Evolutionary conservation across 2,888 invertebrate species (phyloP), one percentile per base, ranked within the genome.

Genomic region (Embidobia sp.): DNA sequence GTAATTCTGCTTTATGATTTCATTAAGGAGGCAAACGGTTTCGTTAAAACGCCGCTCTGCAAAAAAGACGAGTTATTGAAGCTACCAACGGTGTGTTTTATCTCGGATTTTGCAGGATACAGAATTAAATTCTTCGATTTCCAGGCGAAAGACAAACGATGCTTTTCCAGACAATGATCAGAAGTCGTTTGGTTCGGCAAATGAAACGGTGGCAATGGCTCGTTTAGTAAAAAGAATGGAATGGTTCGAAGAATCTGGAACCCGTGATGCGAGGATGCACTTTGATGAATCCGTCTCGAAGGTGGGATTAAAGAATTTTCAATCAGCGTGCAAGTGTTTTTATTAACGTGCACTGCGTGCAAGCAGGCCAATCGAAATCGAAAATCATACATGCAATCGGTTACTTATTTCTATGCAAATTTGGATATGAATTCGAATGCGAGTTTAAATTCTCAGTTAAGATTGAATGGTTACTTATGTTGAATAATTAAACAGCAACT

Each of bases 1-100:
- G 40, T 40, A 40, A 55, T 55, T 55, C 13, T 5, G 11, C 18
- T 55, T 55, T 40, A 40, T 33, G 31, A 33, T 44, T 33, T 29
- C 33, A 33, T 44, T 59, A 44, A 19, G 18, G 31, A 26, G 11
- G 13, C n/a, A 7, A 31, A 31, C 5, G 26, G 1, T 35, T 53
- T 10, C 19, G 49, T 33, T 49, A 31, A 49, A 49, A 18, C 19
- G 35, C 11, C 15, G 8, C 4, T 22, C 22, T 6, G 22, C 22
- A 22, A 22, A 22, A 22, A 22, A 22, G 6, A 22, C 6, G 6
- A 6, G 40, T 59, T 59, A 42, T 59, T 44, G 42, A 26, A 42
- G 42, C 6, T 55, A 11, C 26, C 16, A 27, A 19, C 13, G 10
- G 26, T 33, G 51, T 31, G 11, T 29, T 40, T 42, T 42, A 42